Base-by-base conservation (phyloP, 2,113 vertebrate species). In the Tapirus terrestris region DNA sequence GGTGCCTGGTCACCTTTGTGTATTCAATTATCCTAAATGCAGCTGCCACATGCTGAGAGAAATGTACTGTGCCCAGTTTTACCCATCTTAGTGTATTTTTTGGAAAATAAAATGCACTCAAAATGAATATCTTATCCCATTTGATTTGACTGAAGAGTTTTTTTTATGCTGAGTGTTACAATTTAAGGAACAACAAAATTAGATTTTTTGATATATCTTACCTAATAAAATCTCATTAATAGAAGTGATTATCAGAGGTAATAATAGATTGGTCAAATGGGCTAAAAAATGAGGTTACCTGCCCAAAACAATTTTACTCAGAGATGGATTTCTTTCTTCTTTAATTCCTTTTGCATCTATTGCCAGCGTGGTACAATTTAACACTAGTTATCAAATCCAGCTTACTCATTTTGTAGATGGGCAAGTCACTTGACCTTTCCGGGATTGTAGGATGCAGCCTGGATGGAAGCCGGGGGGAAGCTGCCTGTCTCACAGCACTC, bases 311-410 rank as follows among this genome's bases (percentile, higher is more conserved):
- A 53, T 33, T 23, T 60, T 63, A 56, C 33, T 83, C 4, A 39
- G 89, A 13, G 84, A 75, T n/a, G 91, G 58, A 93, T 67, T 84
- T 88, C 5, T 27, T 16, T 85, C 45, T 58, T 63, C 23, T 85
- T 80, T 76, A 94, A 85, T 95, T 94, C 60, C 25, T 75, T 94
- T 92, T 94, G 6, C 29, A 72, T 68, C 84, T 75, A 56, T 53
- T 84, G 65, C 16, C 25, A 27, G 51, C 9, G 11, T 13, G 73
- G 29, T 31, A 29, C 12, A 70, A n/a, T 91, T 86, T 56, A 94
- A 89, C 43, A 56, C 2, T n/a, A 60, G 17, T 60, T 77, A 77
- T 58, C 63, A 67, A 65, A 39, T 92, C 67, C 9, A 73, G 13
- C 14, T 86, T 61, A 48, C 23, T 67, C 48, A 95, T 81, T 65